Conservation (phyloP, 2,113 vertebrate species). For the Nestor notabilis region DNA sequence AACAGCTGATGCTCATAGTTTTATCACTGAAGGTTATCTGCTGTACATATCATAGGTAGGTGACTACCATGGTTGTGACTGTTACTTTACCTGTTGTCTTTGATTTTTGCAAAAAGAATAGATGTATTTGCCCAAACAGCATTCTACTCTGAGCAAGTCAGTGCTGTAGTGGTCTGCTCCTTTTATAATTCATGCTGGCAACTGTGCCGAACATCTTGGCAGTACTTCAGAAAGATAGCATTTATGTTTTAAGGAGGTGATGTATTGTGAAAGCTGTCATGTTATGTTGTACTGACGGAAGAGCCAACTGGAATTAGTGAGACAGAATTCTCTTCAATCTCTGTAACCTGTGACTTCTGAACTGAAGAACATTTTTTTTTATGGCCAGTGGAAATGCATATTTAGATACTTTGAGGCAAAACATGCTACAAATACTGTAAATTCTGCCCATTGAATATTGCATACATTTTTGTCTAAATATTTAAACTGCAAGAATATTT, state of each 20-base stretch:
- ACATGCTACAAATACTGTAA: not conserved
- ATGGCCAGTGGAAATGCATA: not conserved
- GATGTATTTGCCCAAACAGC: not conserved
- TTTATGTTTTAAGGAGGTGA: conserved; percentile 46
- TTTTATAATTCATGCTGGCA: conserved; percentile 54
- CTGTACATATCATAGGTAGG: accelerated
- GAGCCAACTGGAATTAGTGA: conserved; percentile 33
- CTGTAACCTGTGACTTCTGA: conserved; percentile 40
- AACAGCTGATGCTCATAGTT: not conserved
- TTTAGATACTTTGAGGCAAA: not conserved
- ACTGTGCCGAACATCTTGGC: conserved; percentile 47
- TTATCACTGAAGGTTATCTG: not conserved
- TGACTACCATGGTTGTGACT: not conserved
- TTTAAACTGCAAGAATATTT: not conserved
- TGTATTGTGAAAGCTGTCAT: conserved; percentile 63
- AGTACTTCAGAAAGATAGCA: conserved; percentile 5
- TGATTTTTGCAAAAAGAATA: not conserved
- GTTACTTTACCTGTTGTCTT: not conserved
- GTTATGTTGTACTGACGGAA: conserved; percentile 29
- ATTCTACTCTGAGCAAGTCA: not conserved
- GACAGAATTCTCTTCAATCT: conserved; percentile 16
- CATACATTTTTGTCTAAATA: not conserved
- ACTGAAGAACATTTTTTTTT: not conserved
- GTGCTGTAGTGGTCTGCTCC: not conserved
- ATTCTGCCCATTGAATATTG: not conserved